Evolutionary conservation across 2,888 invertebrate species (phyloP).

Genomic region (Agonopterix alstromeriana): DNA sequence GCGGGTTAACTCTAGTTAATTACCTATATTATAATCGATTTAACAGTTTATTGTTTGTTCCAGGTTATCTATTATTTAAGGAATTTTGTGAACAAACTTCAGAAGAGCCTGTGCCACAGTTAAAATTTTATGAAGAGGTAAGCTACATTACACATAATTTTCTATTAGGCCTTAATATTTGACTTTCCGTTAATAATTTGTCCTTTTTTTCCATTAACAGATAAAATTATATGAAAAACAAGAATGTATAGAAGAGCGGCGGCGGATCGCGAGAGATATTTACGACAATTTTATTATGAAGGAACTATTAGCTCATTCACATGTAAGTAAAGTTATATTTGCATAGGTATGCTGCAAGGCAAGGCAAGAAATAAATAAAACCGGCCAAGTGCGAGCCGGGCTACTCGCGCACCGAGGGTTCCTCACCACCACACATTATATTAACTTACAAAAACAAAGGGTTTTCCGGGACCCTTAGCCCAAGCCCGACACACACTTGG

Average conservation of each 20-base stretch:
- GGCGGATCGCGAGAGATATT: conserved; percentile 96
- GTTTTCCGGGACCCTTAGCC: too few species aligned
- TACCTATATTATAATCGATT: too few species aligned
- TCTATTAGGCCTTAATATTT: too few species aligned
- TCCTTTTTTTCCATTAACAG: conserved; percentile 71
- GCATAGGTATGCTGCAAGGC: too few species aligned
- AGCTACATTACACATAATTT: conserved; percentile 26
- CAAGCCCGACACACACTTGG: too few species aligned
- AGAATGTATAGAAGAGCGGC: conserved; percentile 97
- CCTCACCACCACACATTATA: too few species aligned
- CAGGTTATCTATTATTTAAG: conserved; percentile 99
- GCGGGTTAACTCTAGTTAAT: too few species aligned
- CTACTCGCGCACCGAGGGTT: too few species aligned
- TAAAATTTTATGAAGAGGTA: conserved; percentile 99
- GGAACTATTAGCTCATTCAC: conserved; percentile 98
- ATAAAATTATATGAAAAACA: conserved; percentile 99
- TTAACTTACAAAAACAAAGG: too few species aligned
- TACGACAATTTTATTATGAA: conserved; percentile 99
- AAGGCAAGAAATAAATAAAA: too few species aligned
- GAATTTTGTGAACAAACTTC: conserved; percentile 98
- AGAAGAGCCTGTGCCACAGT: conserved; percentile 97
- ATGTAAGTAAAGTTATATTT: conserved; percentile 83
- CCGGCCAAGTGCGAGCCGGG: too few species aligned
- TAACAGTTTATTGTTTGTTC: conserved; percentile 51
- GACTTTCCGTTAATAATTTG: too few species aligned